phyloP scores from a whole-genome alignment of 1,140 invertebrate genomes.

The Drosophila lacertosa region DNA sequence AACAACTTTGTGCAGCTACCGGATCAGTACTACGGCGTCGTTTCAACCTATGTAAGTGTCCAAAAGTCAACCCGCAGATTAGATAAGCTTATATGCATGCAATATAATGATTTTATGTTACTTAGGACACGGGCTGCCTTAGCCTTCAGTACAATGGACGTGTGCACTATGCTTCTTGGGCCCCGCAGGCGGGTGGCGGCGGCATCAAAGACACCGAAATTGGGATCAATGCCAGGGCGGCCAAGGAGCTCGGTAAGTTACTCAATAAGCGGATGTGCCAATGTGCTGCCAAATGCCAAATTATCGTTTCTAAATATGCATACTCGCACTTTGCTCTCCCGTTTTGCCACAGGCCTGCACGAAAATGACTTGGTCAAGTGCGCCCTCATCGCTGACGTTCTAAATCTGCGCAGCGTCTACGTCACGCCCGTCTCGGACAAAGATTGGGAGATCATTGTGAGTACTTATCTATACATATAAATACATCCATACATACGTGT shows the following conservation, averaged over 20 bases:
- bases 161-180: conserved; percentile 78
- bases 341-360: conserved; percentile 67
- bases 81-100: conserved; percentile 52
- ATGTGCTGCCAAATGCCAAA: conserved; percentile 69
- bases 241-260: conserved; percentile 83
- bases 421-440: conserved; percentile 81
- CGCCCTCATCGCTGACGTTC: conserved; percentile 77
- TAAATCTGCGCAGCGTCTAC: conserved; percentile 72
- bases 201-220: conserved; percentile 82
- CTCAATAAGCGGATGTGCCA: conserved; percentile 72
- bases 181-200: conserved; percentile 71
- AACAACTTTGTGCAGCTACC: conserved; percentile 77
- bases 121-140: conserved; percentile 81
- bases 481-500: background rate
- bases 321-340: conserved; percentile 17
- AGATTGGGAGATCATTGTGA: conserved; percentile 84
- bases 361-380: conserved; percentile 83
- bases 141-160: conserved; percentile 72
- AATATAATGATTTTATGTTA: conserved; percentile 23
- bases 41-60: conserved; percentile 83
- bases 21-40: conserved; percentile 78
- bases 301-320: conserved; percentile 36
- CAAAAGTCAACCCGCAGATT: conserved; percentile 69
- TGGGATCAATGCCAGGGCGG: conserved; percentile 84
- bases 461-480: conserved; percentile 36